Evolutionary conservation across 2,797 vertebrate genomes (phyloP).

Genomic region (Lerista edwardsae): DNA sequence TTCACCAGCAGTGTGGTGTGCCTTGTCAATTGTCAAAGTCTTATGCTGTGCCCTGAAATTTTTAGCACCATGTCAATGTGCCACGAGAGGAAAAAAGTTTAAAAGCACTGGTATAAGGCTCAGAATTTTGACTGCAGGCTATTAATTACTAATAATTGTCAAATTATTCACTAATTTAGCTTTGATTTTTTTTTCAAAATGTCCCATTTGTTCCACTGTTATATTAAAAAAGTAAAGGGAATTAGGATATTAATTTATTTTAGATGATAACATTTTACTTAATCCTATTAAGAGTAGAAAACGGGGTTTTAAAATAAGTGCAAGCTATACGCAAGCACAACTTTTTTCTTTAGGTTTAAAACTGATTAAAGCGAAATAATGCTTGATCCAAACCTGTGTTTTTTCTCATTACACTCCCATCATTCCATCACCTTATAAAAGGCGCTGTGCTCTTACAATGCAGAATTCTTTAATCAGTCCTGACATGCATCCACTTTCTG

Average conservation of each 20-base stretch:
- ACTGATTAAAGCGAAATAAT: conserved; percentile 69
- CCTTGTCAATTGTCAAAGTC: too few species aligned
- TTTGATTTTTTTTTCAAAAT: conserved; percentile 35
- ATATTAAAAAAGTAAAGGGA: conserved; percentile 10
- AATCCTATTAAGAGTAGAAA: conserved; percentile 28
- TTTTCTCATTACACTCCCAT: conserved; percentile 64
- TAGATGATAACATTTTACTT: conserved; percentile 23
- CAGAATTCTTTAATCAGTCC: conserved; percentile 69
- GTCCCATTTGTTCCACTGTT: conserved; percentile 17
- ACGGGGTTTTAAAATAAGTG: fast-evolving
- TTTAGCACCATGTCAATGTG: too few species aligned
- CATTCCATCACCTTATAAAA: conserved; percentile 67
- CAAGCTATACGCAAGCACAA: conserved; percentile 2
- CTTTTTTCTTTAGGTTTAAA: conserved; percentile 55
- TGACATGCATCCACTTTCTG: conserved; percentile 67
- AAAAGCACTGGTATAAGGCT: too few species aligned
- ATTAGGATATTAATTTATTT: neutral
- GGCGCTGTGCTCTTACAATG: conserved; percentile 56
- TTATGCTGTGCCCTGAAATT: too few species aligned
- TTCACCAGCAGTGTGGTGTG: too few species aligned
- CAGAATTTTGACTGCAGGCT: neutral
- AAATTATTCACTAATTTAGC: too few species aligned
- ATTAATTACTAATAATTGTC: neutral
- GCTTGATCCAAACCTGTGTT: conserved; percentile 61
- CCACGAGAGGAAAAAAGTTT: too few species aligned